Base-by-base conservation (phyloP, 2,888 invertebrate species). In the Cephus sareptanus region DNA sequence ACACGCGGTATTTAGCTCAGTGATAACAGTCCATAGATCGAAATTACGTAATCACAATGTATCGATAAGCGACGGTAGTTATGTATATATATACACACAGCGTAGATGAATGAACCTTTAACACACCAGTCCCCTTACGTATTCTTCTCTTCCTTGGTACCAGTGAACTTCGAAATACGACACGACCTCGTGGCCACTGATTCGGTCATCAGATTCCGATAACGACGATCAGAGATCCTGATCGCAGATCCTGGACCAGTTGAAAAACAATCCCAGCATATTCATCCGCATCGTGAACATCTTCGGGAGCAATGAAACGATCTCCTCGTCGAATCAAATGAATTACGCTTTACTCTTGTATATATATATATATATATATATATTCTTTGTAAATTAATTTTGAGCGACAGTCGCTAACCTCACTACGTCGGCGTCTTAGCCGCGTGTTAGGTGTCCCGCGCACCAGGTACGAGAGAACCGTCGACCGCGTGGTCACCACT, bases 401-500 rank as follows among this genome's bases (percentile, higher is more conserved):
- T 37, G n/a, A 68, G 70, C 70, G 37, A 31, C 33, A 34, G 9
- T 56, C 56, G 56, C 23, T 9, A 56, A 56, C 56, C 56, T 56
- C 23, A 15, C 56, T 56, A 56, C 56, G 23, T 56, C 23, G 56
- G 23, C 56, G 56, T 56, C 76, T 76, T 79, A 40, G 80, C 82
- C 85, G 84, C 78, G 82, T 87, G 86, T 83, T 86, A 84, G 86
- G 84, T 86, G 79, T 84, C 83, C 79, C 83, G 84, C 78, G 81
- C 77, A 56, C 56, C 56, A 56, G 56, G 56, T 56, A 56, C 56
- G 2, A 56, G 79, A 83, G 30, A 71, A 82, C 56, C 81, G 82
- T 81, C 82, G 80, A 84, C 85, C 87, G 84, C 86, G 85, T 86
- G 85, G 83, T 82, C 85, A 79, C 84, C 82, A 83, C 68, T 75